Base-by-base conservation (phyloP, 1,140 invertebrate genomes). In the Papilio xuthus region DNA sequence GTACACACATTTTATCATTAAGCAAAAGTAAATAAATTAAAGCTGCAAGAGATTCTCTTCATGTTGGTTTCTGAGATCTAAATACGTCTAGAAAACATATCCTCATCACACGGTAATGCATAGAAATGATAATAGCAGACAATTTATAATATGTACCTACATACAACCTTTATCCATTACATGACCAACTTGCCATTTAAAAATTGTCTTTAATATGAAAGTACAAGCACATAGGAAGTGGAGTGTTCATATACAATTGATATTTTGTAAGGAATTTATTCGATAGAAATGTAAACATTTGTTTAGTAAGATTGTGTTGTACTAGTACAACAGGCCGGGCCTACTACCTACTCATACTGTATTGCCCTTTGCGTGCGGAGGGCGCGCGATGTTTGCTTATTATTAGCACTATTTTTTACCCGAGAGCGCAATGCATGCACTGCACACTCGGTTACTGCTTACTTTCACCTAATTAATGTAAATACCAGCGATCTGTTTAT, bases 391-490 rank as follows among this genome's bases (percentile, higher is more conserved):
- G 67, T 23, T 70, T 70, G 80, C 67, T 81, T 82, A 85, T 85
- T 84, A 78, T 78, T 79, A 53, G 60, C 23, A 60, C 56, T 60
- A 60, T 60, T 60, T 60, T 60, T 60, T 60, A 26, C 56, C 37
- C 20, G 63, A 63, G 2, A 4, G 56, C 56, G 12, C 56, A 23
- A 4, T 12, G 56, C 56, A 28, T 20, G 37, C 50, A 70, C 71
- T 81, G 77, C 79, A 81, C 82, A 84, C 82, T 82, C 79, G 78
- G 81, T 81, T 82, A 82, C 77, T 26, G 78, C 78, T 81, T 80
- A 84, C 88, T 90, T 90, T 90, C 88, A 79, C 86, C 83, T 88
- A 85, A 86, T 86, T 86, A 86, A 84, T 86, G 82, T 78, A 84
- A 85, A 87, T 85, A 77, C 56, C 41, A 60, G 28, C 73, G 53